These are phyloP conservation scores for Sericinus montela DNA, from an alignment of 2,888 invertebrate genomes.

Conservation along the genomic window DNA sequence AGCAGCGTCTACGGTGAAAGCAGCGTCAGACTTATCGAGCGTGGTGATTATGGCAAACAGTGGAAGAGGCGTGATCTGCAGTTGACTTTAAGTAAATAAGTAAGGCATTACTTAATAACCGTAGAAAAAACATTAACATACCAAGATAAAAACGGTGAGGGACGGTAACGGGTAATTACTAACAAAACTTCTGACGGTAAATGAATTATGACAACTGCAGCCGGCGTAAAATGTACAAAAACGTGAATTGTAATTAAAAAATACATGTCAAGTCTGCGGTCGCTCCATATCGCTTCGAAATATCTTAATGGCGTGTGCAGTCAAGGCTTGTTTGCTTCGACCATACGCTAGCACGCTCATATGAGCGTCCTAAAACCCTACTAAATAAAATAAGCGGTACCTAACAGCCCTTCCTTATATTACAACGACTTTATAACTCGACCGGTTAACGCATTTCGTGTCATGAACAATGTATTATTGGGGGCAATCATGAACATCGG, in stretches of 20 bases:
- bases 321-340: constrained; percentile 56
- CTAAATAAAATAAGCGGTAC: constrained; percentile 6
- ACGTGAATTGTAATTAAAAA: constrained; percentile 29
- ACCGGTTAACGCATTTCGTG: constrained; percentile 51
- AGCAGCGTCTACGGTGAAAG: too few relatives aligned
- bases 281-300: constrained; percentile 44
- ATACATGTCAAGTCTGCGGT: constrained; percentile 43
- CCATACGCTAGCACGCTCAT: constrained; percentile 28
- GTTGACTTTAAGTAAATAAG: too few relatives aligned
- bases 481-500: constrained; percentile 57
- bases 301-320: constrained; percentile 65
- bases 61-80: too few relatives aligned
- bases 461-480: constrained; percentile 61
- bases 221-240: constrained; percentile 5
- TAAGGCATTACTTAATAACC: too few relatives aligned
- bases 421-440: constrained; percentile 10
- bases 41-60: too few relatives aligned
- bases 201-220: constrained; percentile 13
- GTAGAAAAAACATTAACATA: too few relatives aligned
- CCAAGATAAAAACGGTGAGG: too few relatives aligned
- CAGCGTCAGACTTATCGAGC: too few relatives aligned
- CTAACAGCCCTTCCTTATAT: neutral
- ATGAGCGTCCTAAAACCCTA: constrained; percentile 9
- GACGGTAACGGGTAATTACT: too few relatives aligned
- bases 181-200: constrained; percentile 6